These are phyloP conservation scores for Rhopalosiphum maidis DNA, from an alignment of 1,140 invertebrate species.

Conservation along the genomic window DNA sequence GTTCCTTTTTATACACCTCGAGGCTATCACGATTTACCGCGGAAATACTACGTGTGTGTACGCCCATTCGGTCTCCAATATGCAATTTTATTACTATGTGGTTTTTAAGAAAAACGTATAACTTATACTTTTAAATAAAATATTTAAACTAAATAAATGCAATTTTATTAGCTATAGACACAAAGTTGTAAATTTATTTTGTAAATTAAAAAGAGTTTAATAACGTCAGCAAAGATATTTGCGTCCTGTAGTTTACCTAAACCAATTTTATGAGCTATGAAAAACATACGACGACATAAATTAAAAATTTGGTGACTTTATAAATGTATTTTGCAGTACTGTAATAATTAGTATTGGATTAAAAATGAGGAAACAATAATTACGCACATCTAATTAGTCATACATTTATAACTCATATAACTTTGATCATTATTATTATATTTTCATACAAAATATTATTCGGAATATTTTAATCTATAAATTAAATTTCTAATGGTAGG, in stretches of 20 bases:
- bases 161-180: not conserved
- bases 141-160: not conserved
- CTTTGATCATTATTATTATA: not conserved
- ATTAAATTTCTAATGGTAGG: not conserved
- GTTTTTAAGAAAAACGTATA: not conserved
- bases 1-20: conserved; percentile 34
- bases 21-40: conserved; percentile 52
- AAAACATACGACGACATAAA: too few species aligned
- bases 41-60: conserved; percentile 40
- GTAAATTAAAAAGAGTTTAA: not conserved
- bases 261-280: too few species aligned
- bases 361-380: not conserved
- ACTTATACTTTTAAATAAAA: conserved; percentile 2
- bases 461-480: too few species aligned
- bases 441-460: not conserved
- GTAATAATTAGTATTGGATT: too few species aligned
- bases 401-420: not conserved
- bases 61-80: not conserved
- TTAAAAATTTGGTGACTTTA: too few species aligned
- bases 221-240: too few species aligned
- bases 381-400: too few species aligned
- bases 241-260: too few species aligned
- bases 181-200: not conserved
- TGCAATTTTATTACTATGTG: conserved; percentile 20
- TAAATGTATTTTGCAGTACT: too few species aligned